phyloP scores from a whole-genome alignment of 2,113 vertebrate genomes.

The Lophotis ruficrista region DNA sequence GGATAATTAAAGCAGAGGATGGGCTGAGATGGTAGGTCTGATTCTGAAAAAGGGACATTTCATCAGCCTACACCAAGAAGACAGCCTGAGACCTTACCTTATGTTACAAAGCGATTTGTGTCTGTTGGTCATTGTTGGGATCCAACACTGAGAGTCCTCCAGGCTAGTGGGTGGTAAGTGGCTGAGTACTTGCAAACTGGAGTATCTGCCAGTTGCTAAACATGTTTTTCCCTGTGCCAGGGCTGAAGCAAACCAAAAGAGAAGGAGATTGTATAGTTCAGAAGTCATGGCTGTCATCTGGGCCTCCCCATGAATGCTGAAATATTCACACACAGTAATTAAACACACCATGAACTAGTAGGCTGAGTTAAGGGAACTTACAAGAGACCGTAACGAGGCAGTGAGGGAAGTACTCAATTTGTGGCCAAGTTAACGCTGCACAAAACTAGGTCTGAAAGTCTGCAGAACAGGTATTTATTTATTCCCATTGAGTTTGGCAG shows the following conservation, averaged over 20 bases:
- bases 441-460: background rate
- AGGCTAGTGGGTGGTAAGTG: background rate
- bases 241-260: background rate
- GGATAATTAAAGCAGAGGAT: background rate
- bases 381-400: background rate
- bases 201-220: background rate
- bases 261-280: background rate
- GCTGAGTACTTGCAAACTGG: background rate
- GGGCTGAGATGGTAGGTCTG: background rate
- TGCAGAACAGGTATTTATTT: conserved; percentile 18
- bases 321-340: background rate
- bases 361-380: background rate
- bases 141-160: background rate
- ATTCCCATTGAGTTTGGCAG: background rate
- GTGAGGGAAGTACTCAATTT: background rate
- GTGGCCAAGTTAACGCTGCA: background rate
- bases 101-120: background rate
- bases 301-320: background rate
- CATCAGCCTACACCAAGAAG: background rate
- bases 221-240: background rate
- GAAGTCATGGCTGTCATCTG: background rate
- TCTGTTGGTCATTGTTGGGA: background rate
- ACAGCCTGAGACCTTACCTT: background rate
- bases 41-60: background rate
- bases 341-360: background rate